Evolutionary conservation across 2,797 vertebrate species (phyloP).

Genomic region (Enteromius paludinosus): DNA sequence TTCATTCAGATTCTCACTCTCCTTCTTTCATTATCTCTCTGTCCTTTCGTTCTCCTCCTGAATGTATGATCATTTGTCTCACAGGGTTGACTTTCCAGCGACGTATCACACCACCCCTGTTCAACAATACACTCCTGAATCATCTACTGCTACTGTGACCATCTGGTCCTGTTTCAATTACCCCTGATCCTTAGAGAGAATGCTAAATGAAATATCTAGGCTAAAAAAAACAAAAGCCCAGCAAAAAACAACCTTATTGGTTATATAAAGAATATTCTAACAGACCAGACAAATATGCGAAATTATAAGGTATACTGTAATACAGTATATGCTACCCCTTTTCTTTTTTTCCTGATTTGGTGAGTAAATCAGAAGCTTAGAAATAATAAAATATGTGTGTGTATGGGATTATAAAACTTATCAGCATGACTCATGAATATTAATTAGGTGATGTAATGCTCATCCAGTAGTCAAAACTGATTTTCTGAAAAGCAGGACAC

Average conservation of each 20-base stretch:
- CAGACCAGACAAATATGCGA: not conserved
- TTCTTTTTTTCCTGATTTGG: not conserved
- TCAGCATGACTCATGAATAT: slow-evolving; percentile 18
- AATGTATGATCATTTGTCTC: slow-evolving; percentile 37
- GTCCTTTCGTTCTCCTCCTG: slow-evolving; percentile 10
- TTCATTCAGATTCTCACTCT: slow-evolving; percentile 21
- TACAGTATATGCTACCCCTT: not conserved
- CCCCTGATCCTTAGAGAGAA: slow-evolving; percentile 34
- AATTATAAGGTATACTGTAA: not conserved
- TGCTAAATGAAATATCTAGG: not conserved
- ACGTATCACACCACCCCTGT: slow-evolving; percentile 4
- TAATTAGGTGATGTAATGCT: slow-evolving; percentile 8
- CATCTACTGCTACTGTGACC: slow-evolving; percentile 14
- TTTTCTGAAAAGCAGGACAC: slow-evolving; percentile 14
- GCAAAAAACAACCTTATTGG: not conserved
- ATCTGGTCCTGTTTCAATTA: slow-evolving; percentile 51
- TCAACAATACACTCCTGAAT: slow-evolving; percentile 37
- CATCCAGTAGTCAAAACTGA: not conserved
- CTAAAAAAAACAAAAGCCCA: slow-evolving; percentile 6
- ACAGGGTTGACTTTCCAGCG: slow-evolving; percentile 19
- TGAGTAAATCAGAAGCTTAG: slow-evolving; percentile 10
- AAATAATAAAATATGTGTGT: not conserved
- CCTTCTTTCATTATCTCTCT: slow-evolving; percentile 10
- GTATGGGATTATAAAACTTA: slow-evolving; percentile 1
- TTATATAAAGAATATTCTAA: slow-evolving; percentile 21